Base-by-base conservation (phyloP, 2,888 invertebrate species). In the Rhopalosiphum nymphaeae region DNA sequence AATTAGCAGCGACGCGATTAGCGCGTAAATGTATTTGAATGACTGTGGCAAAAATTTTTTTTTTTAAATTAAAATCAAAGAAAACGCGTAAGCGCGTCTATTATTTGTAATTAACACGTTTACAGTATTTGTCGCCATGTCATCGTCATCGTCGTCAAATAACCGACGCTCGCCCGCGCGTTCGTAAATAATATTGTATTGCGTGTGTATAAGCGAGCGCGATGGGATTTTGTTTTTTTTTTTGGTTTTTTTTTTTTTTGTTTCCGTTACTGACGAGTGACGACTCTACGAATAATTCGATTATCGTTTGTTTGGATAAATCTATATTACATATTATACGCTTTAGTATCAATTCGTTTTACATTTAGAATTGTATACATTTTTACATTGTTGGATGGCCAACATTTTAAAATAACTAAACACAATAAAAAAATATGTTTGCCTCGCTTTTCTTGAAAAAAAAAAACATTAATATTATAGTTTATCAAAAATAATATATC, bases 51-150 rank as follows among this genome's bases (percentile, higher is more conserved):
- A 78, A 36, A 61, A 3, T 78, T 78, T 36, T 78, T 78, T 36
- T 78, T 78, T 36, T 9, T 3, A 78, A 78, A 36, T 78, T 78
- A 36, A 85, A 85, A 85, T 44, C 85, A 85, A 85, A 85, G 44
- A 86, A 86, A 44, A 16, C 46, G 44, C 86, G 7, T 46, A 86
- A 86, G 46, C 46, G 86, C 26, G 44, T 46, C 46, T 46, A n/a
- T 86, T 86, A 86, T 46, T 86, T 46, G 16, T 46, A 86, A 86
- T 86, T 86, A 86, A 86, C 86, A 86, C 86, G 86, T 86, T 86
- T 44, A 29, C 29, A 86, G 11, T 46, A 36, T 78, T 78, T 78
- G 78, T 78, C 36, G 78, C 78, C 36, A 21, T 44, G 85, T 86
- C 86, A 86, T 86, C 86, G 86, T 44, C 46, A n/a, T 67, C 67